phyloP scores from a whole-genome alignment of 1,140 invertebrate genomes.

The Triops longicaudatus region DNA sequence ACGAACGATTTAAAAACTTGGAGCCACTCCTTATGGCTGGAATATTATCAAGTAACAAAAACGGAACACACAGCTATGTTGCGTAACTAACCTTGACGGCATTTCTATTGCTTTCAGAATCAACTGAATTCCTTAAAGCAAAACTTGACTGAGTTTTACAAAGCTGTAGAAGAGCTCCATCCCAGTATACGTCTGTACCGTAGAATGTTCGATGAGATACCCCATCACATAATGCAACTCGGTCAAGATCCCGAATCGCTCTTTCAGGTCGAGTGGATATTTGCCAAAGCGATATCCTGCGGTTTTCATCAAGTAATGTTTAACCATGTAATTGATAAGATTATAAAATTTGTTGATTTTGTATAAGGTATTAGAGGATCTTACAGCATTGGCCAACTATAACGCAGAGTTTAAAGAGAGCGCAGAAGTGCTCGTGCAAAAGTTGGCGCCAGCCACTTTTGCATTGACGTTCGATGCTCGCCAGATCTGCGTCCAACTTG shows the following conservation, averaged over 20 bases:
- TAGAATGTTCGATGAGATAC: slow-evolving; percentile 72
- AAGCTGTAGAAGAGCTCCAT: not conserved
- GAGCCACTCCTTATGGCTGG: slow-evolving; percentile 43
- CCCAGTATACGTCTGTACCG: slow-evolving; percentile 44
- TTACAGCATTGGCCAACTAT: not conserved
- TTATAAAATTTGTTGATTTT: not conserved
- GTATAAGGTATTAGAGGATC: not conserved
- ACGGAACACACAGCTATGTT: not conserved
- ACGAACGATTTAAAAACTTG: slow-evolving; percentile 38
- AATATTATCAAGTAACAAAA: slow-evolving; percentile 45
- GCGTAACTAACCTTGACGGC: not conserved
- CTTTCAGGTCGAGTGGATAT: slow-evolving; percentile 60
- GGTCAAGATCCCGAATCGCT: slow-evolving; percentile 42
- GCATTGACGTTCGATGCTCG: slow-evolving; percentile 11
- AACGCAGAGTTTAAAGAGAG: not conserved
- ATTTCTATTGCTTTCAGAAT: not conserved
- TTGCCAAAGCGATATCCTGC: slow-evolving; percentile 60
- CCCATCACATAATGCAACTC: slow-evolving; percentile 51
- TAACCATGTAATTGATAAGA: not conserved
- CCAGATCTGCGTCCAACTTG: slow-evolving; percentile 15
- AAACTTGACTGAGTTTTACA: slow-evolving; percentile 17
- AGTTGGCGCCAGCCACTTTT: slow-evolving; percentile 20
- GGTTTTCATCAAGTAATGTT: slow-evolving; percentile 43
- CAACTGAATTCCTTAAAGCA: not conserved
- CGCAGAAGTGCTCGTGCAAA: slow-evolving; percentile 1